Evolutionary conservation across 2,113 vertebrate genomes (phyloP), one percentile per base, ranked within the genome.

Genomic region (Ceuthmochares aereus): DNA sequence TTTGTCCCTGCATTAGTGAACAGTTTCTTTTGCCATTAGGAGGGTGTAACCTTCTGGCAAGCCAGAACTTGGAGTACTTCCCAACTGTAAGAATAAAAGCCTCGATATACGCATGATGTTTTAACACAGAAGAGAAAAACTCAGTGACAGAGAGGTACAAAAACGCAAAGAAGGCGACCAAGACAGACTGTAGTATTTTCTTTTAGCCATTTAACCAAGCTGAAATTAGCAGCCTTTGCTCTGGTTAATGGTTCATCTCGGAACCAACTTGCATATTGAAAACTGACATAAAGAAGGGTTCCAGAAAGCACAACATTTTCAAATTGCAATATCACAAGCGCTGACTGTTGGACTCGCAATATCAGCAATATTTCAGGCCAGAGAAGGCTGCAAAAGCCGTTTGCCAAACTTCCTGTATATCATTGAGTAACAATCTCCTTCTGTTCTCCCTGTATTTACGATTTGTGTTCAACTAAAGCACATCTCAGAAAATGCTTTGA

Each of bases 11-110:
- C 89, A 74, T 45, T 4, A 92, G 64, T 5, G 68, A 87, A 54
- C 14, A 51, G 51, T 67, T 92, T 73, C 89, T 92, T 37, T n/a
- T 34, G 64, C 69, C 86, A 59, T 90, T 51, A 86, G 73, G 69
- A 86, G 89, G 86, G 90, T 92, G 89, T 86, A 74, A 77, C 94
- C 76, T 92, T 74, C 23, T 93, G 83, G 86, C 86, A 85, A 90
- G 55, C 10, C 86, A 81, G 18, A 51, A 55, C 79, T 84, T 92
- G 83, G 76, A 93, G 67, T 67, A 23, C 59, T 74, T 93, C 78
- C 95, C 78, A 78, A 37, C 55, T 17, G 14, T 51, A 83, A 69
- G n/a, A 70, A 85, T 49, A 84, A 93, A 76, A 77, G 54, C 27
- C 75, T 85, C 63, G 6, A 77, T 74, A 84, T 77, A 77, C 78